These are phyloP conservation scores for Cinclus mexicanus DNA, from an alignment of 2,113 vertebrate genomes.

Conservation along the genomic window DNA sequence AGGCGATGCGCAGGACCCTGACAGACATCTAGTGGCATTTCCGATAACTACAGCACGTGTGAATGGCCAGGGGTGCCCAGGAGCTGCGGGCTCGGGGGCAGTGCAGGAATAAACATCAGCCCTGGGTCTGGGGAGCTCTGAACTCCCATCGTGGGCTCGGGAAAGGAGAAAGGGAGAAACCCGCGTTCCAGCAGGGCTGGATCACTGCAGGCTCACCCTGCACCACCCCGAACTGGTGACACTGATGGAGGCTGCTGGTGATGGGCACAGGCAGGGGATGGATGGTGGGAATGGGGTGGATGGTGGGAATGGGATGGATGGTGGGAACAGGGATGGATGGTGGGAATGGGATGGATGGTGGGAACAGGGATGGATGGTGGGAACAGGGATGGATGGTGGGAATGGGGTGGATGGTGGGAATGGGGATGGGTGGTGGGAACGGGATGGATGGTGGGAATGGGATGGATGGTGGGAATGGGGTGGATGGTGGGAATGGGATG, in stretches of 20 bases:
- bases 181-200: not conserved
- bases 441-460: not conserved
- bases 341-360: not conserved
- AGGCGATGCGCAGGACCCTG: not conserved
- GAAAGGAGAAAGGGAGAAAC: not conserved
- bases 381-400: not conserved
- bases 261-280: not conserved
- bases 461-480: not conserved
- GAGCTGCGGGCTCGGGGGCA: not conserved
- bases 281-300: too few species aligned
- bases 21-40: conserved; percentile 37
- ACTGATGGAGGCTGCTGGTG: not conserved
- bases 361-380: not conserved
- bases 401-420: not conserved
- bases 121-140: rapidly evolving
- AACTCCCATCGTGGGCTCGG: rapidly evolving
- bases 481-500: not conserved
- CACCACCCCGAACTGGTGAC: not conserved
- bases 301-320: too few species aligned
- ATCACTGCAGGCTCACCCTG: not conserved
- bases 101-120: rapidly evolving
- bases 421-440: not conserved
- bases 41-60: not conserved
- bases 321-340: not conserved
- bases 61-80: not conserved